Evolutionary conservation across 2,888 invertebrate species (phyloP), one percentile per base, ranked within the genome.

Genomic region (Glaucopsyche alexis): DNA sequence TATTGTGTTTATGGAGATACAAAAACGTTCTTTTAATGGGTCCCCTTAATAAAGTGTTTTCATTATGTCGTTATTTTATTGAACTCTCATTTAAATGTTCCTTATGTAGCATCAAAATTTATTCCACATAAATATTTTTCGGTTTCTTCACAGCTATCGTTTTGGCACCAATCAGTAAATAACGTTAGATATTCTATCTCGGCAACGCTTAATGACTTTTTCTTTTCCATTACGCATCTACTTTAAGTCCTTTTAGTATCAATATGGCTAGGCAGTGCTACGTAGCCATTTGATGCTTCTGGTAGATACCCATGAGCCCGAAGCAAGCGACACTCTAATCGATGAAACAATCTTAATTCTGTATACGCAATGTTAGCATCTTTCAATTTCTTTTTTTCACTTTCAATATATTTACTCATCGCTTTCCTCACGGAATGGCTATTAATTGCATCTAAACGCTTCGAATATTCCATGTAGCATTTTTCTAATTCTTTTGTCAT

Each of bases 401-500:
- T 89, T 14, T 86, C 83, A 75, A 94, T 91, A 74, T 90, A 94
- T 74, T 93, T 91, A 67, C 83, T 87, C 79, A 95, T 91, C 66
- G 94, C 93, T 73, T 79, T 78, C 70, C 89, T 87, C 1, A 95
- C 94, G 75, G 93, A 87, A 7, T 92, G 89, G 75, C 88, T 88
- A 1, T 94, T 93, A 76, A 95, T 80, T 73, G 85, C 86, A 78
- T 96, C 96, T 76, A 96, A 83, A 74, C 88, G 83, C 72, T 93
- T 84, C 66, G 92, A 84, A 80, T 87, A 93, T 77, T 85, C 81
- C 89, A 93, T 87, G 79, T 94, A 95, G 81, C 90, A 87, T 2
- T 85, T 82, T 84, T 96, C 95, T 74, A 96, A 90, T 72, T 89
- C 89, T 79, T 90, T 93, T 84, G 95, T 94, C 89, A 95, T 94